A percentile compares a stretch with the other conserved stretches of the same genome.
Conservation (phyloP, 2,888 invertebrate genomes). For the Drosophila nr. perissopoda region DNA sequence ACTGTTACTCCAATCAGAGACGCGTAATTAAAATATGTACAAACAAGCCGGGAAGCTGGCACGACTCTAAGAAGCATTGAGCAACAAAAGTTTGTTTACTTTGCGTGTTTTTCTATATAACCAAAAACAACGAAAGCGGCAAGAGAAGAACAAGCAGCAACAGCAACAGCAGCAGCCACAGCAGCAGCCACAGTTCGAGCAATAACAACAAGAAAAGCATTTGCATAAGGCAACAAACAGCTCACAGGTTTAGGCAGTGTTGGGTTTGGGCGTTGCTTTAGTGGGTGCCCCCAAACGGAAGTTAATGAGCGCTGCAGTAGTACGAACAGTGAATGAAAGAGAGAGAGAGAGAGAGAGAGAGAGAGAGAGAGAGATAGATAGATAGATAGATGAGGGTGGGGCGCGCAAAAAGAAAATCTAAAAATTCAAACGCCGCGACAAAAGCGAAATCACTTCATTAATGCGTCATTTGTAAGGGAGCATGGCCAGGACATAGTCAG, state of each 20-base stretch:
- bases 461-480: slow-evolving; percentile 81
- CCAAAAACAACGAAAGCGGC: slow-evolving; percentile 61
- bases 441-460: slow-evolving; percentile 83
- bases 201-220: slow-evolving; percentile 73
- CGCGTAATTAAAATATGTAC: slow-evolving; percentile 78
- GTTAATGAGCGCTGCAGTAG: slow-evolving; percentile 64
- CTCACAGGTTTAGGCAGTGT: slow-evolving; percentile 35
- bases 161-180: slow-evolving; percentile 39
- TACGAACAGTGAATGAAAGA: background rate
- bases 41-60: slow-evolving; percentile 64
- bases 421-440: slow-evolving; percentile 58
- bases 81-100: slow-evolving; percentile 73
- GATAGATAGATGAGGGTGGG: background rate
- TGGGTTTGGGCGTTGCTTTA: slow-evolving; percentile 7
- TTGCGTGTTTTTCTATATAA: slow-evolving; percentile 77
- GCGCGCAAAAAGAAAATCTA: slow-evolving; percentile 40
- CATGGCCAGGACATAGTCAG: slow-evolving; percentile 49
- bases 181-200: slow-evolving; percentile 46
- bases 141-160: slow-evolving; percentile 23
- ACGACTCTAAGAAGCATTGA: slow-evolving; percentile 33
- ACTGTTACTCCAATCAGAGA: slow-evolving; percentile 75
- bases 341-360: background rate
- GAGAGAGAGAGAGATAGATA: background rate
- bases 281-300: slow-evolving; percentile 66
- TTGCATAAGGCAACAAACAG: slow-evolving; percentile 78